Evolutionary conservation across 1,140 invertebrate genomes (phyloP).

Genomic region (Scaptomyza pallida): DNA sequence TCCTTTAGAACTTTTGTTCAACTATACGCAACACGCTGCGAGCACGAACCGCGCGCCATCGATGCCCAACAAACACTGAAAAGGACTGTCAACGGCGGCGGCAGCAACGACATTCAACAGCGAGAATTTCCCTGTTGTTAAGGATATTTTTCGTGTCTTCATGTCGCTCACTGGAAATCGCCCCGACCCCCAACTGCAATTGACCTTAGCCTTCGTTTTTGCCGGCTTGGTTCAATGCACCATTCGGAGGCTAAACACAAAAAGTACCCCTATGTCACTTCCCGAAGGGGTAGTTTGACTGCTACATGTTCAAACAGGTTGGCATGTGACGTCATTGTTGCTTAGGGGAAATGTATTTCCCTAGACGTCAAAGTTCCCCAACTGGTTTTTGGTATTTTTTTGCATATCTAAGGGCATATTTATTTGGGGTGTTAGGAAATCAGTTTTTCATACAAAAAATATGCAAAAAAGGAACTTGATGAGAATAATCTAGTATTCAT

Average conservation of each 20-base stretch:
- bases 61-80: slow-evolving; percentile 67
- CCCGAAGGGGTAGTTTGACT: slow-evolving; percentile 9
- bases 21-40: neutral
- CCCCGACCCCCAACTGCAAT: slow-evolving; percentile 53
- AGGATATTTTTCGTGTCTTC: slow-evolving; percentile 50
- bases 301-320: slow-evolving; percentile 63
- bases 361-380: neutral
- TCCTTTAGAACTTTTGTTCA: neutral
- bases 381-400: neutral
- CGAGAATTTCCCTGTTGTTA: slow-evolving; percentile 42
- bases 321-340: slow-evolving; percentile 58
- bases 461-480: no score
- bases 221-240: slow-evolving; percentile 74
- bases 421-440: no score
- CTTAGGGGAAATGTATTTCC: slow-evolving; percentile 28
- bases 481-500: no score
- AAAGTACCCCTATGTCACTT: slow-evolving; percentile 40
- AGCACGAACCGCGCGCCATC: slow-evolving; percentile 59
- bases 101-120: slow-evolving; percentile 45
- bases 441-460: no score
- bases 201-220: slow-evolving; percentile 76
- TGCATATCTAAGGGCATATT: neutral
- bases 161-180: slow-evolving; percentile 64
- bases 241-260: slow-evolving; percentile 18
- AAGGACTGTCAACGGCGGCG: slow-evolving; percentile 14